Evolutionary conservation across 2,888 invertebrate genomes (phyloP).

Genomic region (Conchocele bisecta): DNA sequence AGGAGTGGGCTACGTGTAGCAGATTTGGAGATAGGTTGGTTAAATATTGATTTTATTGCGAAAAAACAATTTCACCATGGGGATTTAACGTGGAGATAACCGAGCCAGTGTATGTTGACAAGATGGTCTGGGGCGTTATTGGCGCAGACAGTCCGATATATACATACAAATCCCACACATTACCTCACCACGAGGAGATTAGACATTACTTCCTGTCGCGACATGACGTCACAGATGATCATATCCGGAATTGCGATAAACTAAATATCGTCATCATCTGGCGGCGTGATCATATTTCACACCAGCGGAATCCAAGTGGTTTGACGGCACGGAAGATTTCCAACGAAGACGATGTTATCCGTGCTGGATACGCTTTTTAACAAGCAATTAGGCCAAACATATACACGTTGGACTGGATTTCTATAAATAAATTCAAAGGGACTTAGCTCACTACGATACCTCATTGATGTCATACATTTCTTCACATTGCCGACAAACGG

Average conservation of each 20-base stretch:
- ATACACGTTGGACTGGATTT: too few relatives aligned
- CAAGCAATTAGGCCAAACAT: too few relatives aligned
- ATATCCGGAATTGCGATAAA: constrained; percentile 69
- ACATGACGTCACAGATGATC: constrained; percentile 49
- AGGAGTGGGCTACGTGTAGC: too few relatives aligned
- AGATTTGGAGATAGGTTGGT: too few relatives aligned
- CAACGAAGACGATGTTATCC: constrained; percentile 79
- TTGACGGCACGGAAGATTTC: constrained; percentile 76
- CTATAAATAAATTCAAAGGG: too few relatives aligned
- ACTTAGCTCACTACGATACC: too few relatives aligned
- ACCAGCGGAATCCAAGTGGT: constrained; percentile 80
- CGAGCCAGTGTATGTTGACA: too few relatives aligned
- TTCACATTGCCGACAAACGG: too few relatives aligned
- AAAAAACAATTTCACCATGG: too few relatives aligned
- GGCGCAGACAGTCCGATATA: constrained; percentile 79
- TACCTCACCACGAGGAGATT: constrained; percentile 77
- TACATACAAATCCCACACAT: constrained; percentile 59
- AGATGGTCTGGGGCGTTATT: constrained; percentile 76
- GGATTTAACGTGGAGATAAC: too few relatives aligned
- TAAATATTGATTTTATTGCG: too few relatives aligned
- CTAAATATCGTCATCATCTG: constrained; percentile 78
- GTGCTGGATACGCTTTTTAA: constrained; percentile 56
- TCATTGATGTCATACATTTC: too few relatives aligned
- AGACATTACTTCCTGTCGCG: constrained; percentile 75
- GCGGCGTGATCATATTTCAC: constrained; percentile 80